These are phyloP conservation scores for Eupithecia abbreviata DNA, from an alignment of 2,888 invertebrate species.

Conservation along the genomic window DNA sequence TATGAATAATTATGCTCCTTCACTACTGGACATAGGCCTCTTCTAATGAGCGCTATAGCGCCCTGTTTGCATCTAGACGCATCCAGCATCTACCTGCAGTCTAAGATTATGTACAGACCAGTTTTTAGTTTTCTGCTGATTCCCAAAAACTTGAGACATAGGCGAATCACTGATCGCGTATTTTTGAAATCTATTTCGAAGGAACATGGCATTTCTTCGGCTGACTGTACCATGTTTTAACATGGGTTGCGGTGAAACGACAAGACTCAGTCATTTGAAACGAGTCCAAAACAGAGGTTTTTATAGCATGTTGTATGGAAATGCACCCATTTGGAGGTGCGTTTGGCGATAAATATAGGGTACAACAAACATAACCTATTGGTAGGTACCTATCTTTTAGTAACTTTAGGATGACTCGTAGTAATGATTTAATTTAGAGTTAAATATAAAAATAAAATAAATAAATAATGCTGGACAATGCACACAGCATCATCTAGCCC, in stretches of 20 bases:
- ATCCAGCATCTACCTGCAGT: too few species aligned
- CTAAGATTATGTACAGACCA: background rate
- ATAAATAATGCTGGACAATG: too few species aligned
- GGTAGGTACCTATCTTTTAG: background rate
- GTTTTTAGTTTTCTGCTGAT: background rate
- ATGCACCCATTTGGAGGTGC: constrained; percentile 14
- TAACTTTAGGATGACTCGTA: background rate
- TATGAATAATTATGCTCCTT: too few species aligned
- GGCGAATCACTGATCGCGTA: background rate
- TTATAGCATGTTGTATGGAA: constrained; percentile 37
- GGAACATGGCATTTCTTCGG: background rate
- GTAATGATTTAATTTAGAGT: too few species aligned
- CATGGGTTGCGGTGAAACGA: constrained; percentile 27
- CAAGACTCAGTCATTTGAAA: constrained; percentile 44
- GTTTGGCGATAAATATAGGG: background rate
- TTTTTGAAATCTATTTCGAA: background rate
- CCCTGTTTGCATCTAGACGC: too few species aligned
- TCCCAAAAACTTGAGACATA: background rate
- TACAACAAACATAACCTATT: too few species aligned
- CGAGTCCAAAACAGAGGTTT: constrained; percentile 43
- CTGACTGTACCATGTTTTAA: constrained; percentile 6
- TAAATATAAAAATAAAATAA: too few species aligned
- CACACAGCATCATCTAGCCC: too few species aligned
- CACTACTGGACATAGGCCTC: too few species aligned
- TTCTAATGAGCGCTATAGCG: too few species aligned